phyloP scores from a whole-genome alignment of 2,888 invertebrate genomes.

The Scaptomyza flava region DNA sequence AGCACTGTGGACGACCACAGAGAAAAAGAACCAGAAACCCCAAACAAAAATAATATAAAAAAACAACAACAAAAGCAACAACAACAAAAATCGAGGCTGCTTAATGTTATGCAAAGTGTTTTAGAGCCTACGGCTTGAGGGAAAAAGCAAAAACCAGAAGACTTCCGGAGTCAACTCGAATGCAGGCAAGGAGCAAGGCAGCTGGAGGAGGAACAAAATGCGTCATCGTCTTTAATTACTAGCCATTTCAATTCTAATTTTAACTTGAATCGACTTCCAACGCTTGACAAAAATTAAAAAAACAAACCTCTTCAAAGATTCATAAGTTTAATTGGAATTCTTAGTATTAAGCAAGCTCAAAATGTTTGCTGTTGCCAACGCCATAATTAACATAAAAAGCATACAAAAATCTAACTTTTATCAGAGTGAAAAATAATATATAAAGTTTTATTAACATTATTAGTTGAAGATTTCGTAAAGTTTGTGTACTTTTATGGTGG shows the following conservation, averaged over 20 bases:
- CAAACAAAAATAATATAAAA: slow-evolving; percentile 40
- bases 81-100: slow-evolving; percentile 49
- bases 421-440: too few relatives aligned
- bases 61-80: slow-evolving; percentile 28
- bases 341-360: too few relatives aligned
- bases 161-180: slow-evolving; percentile 38
- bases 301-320: background rate
- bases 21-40: slow-evolving; percentile 10
- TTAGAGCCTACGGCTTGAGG: slow-evolving; percentile 63
- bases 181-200: background rate
- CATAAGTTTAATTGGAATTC: background rate
- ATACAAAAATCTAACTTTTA: too few relatives aligned
- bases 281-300: slow-evolving; percentile 60
- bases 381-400: too few relatives aligned
- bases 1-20: slow-evolving; percentile 66
- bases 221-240: slow-evolving; percentile 75
- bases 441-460: too few relatives aligned
- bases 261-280: slow-evolving; percentile 71
- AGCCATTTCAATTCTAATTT: slow-evolving; percentile 75
- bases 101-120: slow-evolving; percentile 80
- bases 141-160: slow-evolving; percentile 14
- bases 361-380: too few relatives aligned
- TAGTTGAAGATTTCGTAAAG: too few relatives aligned
- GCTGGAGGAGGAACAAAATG: slow-evolving; percentile 3
- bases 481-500: too few relatives aligned